Conservation (phyloP, 1,140 invertebrate genomes). For the Brachionus paranguensis region DNA sequence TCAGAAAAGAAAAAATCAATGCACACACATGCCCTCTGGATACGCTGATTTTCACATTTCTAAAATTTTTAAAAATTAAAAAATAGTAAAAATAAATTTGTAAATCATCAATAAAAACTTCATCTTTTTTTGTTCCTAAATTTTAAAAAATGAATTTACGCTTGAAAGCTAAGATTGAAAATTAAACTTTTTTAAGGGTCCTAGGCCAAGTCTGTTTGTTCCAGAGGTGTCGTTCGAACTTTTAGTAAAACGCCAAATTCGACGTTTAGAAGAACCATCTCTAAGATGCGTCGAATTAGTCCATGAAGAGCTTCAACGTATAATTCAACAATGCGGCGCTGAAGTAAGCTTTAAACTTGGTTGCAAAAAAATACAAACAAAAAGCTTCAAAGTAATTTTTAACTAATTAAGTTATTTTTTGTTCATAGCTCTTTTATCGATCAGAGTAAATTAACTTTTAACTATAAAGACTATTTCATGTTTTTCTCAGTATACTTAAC, state of each 20-base stretch:
- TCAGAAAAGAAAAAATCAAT: not conserved
- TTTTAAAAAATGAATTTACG: too few relatives aligned
- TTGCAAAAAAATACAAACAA: not conserved
- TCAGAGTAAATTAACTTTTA: not conserved
- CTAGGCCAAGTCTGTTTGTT: constrained; percentile 89
- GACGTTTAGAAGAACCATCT: constrained; percentile 88
- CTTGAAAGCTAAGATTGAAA: too few relatives aligned
- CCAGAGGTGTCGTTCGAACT: constrained; percentile 83
- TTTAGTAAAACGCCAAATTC: constrained; percentile 92
- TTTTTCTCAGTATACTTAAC: not conserved
- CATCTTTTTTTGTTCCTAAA: too few relatives aligned
- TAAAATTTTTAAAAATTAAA: not conserved
- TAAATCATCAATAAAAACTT: too few relatives aligned
- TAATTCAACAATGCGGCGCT: constrained; percentile 93
- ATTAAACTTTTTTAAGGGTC: constrained; percentile 61
- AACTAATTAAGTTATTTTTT: not conserved
- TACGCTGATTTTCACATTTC: not conserved
- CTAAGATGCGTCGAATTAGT: constrained; percentile 92
- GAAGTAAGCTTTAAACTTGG: constrained; percentile 45
- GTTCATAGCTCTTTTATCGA: not conserved
- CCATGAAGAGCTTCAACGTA: constrained; percentile 98
- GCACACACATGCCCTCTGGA: not conserved
- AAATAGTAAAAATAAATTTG: too few relatives aligned
- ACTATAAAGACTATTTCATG: constrained; percentile 1
- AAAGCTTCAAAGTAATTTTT: not conserved